phyloP scores from a whole-genome alignment of 2,113 vertebrate species.

The Polypterus bichir region DNA sequence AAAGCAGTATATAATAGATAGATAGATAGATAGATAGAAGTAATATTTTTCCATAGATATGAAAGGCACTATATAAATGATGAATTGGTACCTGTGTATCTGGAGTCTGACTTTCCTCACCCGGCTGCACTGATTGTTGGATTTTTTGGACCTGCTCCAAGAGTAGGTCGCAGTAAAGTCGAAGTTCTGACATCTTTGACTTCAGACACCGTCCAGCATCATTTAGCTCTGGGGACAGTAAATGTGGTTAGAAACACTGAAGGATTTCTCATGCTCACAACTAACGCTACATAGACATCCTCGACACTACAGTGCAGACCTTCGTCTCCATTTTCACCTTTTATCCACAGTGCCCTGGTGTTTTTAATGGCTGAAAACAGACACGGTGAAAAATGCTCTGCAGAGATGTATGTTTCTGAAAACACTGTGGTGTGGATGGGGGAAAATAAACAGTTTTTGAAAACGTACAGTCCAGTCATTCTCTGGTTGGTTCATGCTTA shows the following conservation, averaged over 20 bases:
- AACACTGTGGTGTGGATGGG: too few species aligned
- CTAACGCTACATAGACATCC: neutral
- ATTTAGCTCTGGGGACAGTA: conserved; percentile 16
- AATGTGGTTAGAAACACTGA: neutral
- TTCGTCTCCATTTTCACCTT: neutral
- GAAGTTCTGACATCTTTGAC: conserved; percentile 28
- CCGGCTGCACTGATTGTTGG: conserved; percentile 17
- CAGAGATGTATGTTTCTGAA: too few species aligned
- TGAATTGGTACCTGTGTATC: conserved; percentile 19
- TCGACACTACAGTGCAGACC: neutral
- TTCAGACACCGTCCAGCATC: conserved; percentile 22
- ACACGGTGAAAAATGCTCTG: too few species aligned
- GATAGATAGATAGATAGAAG: too few species aligned
- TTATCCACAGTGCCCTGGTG: too few species aligned
- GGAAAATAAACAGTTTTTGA: too few species aligned
- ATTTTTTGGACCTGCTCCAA: conserved; percentile 27
- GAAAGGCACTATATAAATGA: too few species aligned
- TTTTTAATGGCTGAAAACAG: too few species aligned
- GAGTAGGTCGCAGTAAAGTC: conserved; percentile 26
- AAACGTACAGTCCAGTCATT: too few species aligned
- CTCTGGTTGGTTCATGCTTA: too few species aligned
- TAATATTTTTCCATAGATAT: too few species aligned
- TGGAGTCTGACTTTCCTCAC: conserved; percentile 12
- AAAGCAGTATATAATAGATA: too few species aligned
- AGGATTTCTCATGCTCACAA: neutral